Evolutionary conservation across 1,140 invertebrate species (phyloP).

Genomic region (Drosophila grimshawi): DNA sequence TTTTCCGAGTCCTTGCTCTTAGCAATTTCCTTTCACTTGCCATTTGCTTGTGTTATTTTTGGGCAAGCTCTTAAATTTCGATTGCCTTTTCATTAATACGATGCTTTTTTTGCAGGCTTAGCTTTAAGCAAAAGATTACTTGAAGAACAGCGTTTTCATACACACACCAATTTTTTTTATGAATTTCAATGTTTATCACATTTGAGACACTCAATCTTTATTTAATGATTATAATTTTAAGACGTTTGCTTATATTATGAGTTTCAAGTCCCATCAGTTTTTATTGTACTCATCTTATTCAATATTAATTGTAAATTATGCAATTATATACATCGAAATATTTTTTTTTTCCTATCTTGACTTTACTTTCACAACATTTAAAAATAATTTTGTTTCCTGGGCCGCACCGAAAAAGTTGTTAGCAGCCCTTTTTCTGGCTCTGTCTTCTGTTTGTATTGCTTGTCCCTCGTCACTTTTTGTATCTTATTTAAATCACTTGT

Average conservation of each 20-base stretch:
- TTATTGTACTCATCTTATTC: conserved; percentile 2
- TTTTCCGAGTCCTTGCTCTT: conserved; percentile 71
- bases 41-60: conserved; percentile 74
- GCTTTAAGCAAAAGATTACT: conserved; percentile 35
- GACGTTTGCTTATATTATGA: background rate
- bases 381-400: conserved; percentile 43
- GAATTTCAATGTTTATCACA: background rate
- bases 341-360: conserved; percentile 5
- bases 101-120: conserved; percentile 16
- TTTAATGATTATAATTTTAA: too few species aligned
- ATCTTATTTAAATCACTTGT: conserved; percentile 80
- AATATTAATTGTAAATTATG: conserved; percentile 30
- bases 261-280: too few species aligned
- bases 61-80: conserved; percentile 70
- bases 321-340: conserved; percentile 22
- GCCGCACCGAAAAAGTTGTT: conserved; percentile 45
- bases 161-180: background rate
- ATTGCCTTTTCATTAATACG: conserved; percentile 70
- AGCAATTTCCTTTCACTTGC: conserved; percentile 67
- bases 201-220: background rate
- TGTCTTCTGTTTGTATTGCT: conserved; percentile 16
- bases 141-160: background rate
- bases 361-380: conserved; percentile 60
- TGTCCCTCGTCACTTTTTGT: conserved; percentile 73
- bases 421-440: conserved; percentile 50